A percentile compares a stretch with the other conserved stretches of the same genome.
phyloP scores from a whole-genome alignment of 2,797 vertebrate genomes.

The Pyrocephalus nanus region DNA sequence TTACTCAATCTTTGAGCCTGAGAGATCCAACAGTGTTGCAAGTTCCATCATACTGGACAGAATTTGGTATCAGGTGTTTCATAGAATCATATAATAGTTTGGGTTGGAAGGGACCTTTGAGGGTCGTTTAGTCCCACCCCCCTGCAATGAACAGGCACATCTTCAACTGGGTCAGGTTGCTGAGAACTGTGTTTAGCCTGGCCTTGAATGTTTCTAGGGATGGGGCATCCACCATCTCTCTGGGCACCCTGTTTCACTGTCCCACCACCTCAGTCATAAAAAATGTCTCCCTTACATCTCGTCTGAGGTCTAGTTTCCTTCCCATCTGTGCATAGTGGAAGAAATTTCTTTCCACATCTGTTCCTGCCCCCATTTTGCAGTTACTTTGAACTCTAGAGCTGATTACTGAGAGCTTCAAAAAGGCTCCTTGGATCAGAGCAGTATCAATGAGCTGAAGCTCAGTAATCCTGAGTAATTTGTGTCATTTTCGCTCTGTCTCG shows the following conservation, averaged over 20 bases:
- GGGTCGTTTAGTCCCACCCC: neutral
- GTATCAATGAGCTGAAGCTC: neutral
- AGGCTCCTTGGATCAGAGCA: neutral
- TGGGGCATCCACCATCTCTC: neutral
- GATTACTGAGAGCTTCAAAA: neutral
- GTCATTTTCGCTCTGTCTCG: neutral
- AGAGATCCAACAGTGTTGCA: neutral
- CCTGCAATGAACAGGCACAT: neutral
- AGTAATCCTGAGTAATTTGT: neutral
- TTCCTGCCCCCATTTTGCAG: neutral
- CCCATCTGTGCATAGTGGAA: neutral
- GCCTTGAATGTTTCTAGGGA: neutral
- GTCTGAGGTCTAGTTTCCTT: neutral
- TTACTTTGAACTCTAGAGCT: neutral
- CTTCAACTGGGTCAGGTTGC: neutral
- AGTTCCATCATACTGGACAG: neutral
- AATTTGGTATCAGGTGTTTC: neutral
- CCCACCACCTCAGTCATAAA: accelerated
- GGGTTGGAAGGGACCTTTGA: neutral
- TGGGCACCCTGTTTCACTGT: neutral
- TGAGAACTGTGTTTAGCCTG: accelerated
- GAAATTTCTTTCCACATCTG: neutral
- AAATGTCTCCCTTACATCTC: neutral
- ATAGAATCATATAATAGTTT: neutral
- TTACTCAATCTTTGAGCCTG: neutral